Conservation (phyloP, 2,888 invertebrate species). For the Druceiella hillmani region DNA sequence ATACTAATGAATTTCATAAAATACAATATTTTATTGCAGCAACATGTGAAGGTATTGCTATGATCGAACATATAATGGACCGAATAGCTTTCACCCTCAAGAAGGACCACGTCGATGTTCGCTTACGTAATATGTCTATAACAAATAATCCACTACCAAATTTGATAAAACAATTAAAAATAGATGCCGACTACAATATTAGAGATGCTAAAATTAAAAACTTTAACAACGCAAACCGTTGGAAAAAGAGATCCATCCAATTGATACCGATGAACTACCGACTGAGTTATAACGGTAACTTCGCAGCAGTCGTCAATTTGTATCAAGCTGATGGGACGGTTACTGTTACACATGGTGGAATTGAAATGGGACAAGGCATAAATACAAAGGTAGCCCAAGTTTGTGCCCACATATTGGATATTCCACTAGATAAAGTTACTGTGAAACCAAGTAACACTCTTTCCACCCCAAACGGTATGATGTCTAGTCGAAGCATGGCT, state of each 20-base stretch:
- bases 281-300: conserved; percentile 47
- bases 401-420: conserved; percentile 60
- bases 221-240: conserved; percentile 62
- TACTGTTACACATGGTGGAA: conserved; percentile 60
- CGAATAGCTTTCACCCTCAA: conserved; percentile 52
- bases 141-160: conserved; percentile 34
- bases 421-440: conserved; percentile 51
- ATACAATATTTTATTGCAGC: conserved; percentile 30
- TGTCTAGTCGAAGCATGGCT: conserved; percentile 65
- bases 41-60: conserved; percentile 52
- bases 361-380: conserved; percentile 72
- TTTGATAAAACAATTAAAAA: conserved; percentile 53
- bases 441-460: conserved; percentile 63
- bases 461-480: conserved; percentile 59
- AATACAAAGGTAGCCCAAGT: conserved; percentile 66
- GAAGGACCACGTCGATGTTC: conserved; percentile 55
- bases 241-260: conserved; percentile 65
- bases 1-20: too few species aligned
- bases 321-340: conserved; percentile 65
- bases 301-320: conserved; percentile 55
- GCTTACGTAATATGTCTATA: conserved; percentile 45
- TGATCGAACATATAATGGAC: conserved; percentile 62
- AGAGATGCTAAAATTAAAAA: conserved; percentile 45
- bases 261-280: conserved; percentile 62
- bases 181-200: conserved; percentile 49